Conservation (phyloP, 1,140 invertebrate genomes). For the Sweltsa coloradensis region DNA sequence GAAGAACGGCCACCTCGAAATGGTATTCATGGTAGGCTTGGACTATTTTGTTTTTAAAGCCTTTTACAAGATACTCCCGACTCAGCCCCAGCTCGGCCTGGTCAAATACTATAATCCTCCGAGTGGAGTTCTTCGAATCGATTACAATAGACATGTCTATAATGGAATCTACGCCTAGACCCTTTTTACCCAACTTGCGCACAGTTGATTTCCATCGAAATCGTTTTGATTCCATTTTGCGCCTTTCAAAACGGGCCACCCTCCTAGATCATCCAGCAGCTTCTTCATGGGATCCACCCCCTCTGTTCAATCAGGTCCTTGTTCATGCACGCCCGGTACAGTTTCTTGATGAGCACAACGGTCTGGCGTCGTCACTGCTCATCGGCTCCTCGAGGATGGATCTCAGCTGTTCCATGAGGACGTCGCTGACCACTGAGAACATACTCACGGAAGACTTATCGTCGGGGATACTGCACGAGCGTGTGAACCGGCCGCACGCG, state of each 20-base stretch:
- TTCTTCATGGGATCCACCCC: constrained; percentile 55
- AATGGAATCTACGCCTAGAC: constrained; percentile 83
- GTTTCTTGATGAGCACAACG: constrained; percentile 62
- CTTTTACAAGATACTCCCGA: constrained; percentile 80
- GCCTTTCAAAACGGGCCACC: constrained; percentile 80
- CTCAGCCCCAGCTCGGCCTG: constrained; percentile 80
- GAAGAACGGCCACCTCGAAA: constrained; percentile 74
- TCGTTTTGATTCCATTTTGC: constrained; percentile 54
- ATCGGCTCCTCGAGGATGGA: constrained; percentile 49
- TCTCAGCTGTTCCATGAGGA: constrained; percentile 31
- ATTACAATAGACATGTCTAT: constrained; percentile 84
- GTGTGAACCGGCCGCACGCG: constrained; percentile 41
- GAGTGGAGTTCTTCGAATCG: constrained; percentile 83
- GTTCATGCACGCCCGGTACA: constrained; percentile 78
- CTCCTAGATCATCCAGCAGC: constrained; percentile 63
- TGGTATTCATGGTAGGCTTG: constrained; percentile 70
- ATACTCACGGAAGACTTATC: constrained; percentile 32
- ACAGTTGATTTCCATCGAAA: constrained; percentile 75
- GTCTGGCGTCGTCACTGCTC: constrained; percentile 47
- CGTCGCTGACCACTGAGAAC: constrained; percentile 34
- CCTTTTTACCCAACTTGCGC: constrained; percentile 61
- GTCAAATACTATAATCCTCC: constrained; percentile 78
- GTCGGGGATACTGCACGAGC: constrained; percentile 38
- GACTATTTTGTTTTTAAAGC: constrained; percentile 63
- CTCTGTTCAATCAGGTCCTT: constrained; percentile 60